Conservation (phyloP, 2,113 vertebrate species). For the Xenus cinereus region DNA sequence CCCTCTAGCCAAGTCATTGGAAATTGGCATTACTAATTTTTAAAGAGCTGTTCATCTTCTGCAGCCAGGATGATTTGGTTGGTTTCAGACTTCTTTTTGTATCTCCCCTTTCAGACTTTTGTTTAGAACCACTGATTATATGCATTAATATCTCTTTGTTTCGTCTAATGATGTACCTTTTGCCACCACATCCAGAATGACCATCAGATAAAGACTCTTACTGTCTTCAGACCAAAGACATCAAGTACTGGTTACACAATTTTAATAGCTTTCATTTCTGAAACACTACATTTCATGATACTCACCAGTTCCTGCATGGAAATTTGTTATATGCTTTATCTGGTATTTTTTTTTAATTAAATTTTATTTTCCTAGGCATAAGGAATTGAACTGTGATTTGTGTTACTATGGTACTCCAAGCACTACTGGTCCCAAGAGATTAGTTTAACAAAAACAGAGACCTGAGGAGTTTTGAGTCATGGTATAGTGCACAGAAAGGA, state of each 20-base stretch:
- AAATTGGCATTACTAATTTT: background rate
- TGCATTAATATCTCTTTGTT: background rate
- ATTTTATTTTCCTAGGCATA: background rate
- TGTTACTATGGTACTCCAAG: background rate
- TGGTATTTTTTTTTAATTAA: background rate
- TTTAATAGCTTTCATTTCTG: background rate
- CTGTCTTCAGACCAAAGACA: background rate
- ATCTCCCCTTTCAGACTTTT: background rate
- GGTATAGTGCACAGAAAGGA: background rate
- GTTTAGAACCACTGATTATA: background rate
- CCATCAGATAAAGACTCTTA: background rate
- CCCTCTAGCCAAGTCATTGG: background rate
- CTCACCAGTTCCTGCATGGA: background rate
- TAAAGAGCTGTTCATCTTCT: background rate
- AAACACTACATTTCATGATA: background rate
- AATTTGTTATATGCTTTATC: background rate
- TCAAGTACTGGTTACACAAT: background rate
- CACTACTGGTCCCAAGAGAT: background rate
- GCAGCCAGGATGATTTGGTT: background rate
- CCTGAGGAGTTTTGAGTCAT: background rate
- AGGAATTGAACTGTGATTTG: background rate
- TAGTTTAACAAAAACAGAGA: background rate
- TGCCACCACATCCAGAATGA: background rate
- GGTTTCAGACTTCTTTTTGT: background rate
- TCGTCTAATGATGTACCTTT: background rate